Base-by-base conservation (phyloP, 2,113 vertebrate genomes). In the Numenius arquata region DNA sequence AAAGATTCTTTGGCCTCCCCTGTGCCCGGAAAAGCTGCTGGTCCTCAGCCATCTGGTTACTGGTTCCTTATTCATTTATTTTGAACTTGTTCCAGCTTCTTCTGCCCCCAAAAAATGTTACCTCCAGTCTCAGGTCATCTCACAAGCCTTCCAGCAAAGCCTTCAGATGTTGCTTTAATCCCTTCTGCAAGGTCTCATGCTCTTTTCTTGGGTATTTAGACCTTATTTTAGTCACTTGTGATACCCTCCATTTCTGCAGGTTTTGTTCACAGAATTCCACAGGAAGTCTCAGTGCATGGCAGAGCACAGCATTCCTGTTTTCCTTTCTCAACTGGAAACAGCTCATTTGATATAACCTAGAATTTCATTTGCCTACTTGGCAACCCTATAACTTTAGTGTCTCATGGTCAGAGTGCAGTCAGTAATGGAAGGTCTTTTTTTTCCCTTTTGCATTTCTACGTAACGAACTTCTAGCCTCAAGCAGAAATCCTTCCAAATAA, bases 1-100 rank as follows among this genome's bases (percentile, higher is more conserved):
- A 97, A 96, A 95, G 95, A 96, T 96, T 97, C 95, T 81, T 96
- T 97, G 95, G 95, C 96, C 93, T 96, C 72, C 67, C 66, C 85
- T 91, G 81, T 96, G 93, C 96, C 95, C 95, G 93, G 96, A 97
- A 96, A 96, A 94, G 96, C 93, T 90, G 71, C 95, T 97, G 95
- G 96, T 96, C 59, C 88, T 96, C 90, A 90, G 93, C 95, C 95
- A 96, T 96, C 94, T 96, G 96, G 93, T 97, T 97, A 74, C 95
- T 96, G 93, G 95, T 94, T 96, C 95, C 91, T 96, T 94, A 97
- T 96, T 97, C 95, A 97, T 93, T 68, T 90, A 27, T 85, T 94
- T 90, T 97, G 95, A 91, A 95, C 66, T 89, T 27, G 8, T 93
- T 97, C 96, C 96, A 97, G 81, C 52, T 76, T 91, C 94, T 93